Base-by-base conservation (phyloP, 2,113 vertebrate genomes). In the Lepisosteus oculatus region DNA sequence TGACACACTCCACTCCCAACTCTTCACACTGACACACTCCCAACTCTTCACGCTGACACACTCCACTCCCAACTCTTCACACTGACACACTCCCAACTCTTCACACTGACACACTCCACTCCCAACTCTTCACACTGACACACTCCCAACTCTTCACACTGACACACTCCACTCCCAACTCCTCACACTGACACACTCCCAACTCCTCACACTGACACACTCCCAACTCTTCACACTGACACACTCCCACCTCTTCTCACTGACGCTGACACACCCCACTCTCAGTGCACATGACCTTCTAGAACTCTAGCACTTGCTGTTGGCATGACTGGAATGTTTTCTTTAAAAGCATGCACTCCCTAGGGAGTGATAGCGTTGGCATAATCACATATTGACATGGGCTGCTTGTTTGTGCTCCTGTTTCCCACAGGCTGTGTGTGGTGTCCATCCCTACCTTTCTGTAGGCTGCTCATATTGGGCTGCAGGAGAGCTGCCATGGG, bases 401-500 rank as follows among this genome's bases (percentile, higher is more conserved):
- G 11, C 17, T 71, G 51, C 41, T 4, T 59, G 54, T 63, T 15
- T 65, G n/a, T 41, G 29, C 65, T 54, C 64, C 57, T 29, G 4
- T 75, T 45, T 68, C 42, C 56, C 17, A 17, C 13, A 43, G 15
- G 66, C 43, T 63, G 41, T 57, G 8, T 47, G 51, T 12, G 2
- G 15, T 11, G 42, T 45, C 8, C 5, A 29, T 29, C 14, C 79
- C 86, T 81, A 94, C 93, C 79, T 42, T 85, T 78, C 74, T 87
- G 87, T 57, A 91, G 85, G 59, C 79, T 80, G 70, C 79, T 80
- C 71, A 81, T 64, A 43, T 81, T 83, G 55, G 85, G 83, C 72
- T 90, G 88, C 64, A 82, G 70, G 70, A 83, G 15, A 3, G 84
- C 79, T 51, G 90, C 83, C 93, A 93, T 93, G 77, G 82, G 87